These are phyloP conservation scores for Prenolepis imparis DNA, from an alignment of 2,888 invertebrate genomes.

Conservation along the genomic window DNA sequence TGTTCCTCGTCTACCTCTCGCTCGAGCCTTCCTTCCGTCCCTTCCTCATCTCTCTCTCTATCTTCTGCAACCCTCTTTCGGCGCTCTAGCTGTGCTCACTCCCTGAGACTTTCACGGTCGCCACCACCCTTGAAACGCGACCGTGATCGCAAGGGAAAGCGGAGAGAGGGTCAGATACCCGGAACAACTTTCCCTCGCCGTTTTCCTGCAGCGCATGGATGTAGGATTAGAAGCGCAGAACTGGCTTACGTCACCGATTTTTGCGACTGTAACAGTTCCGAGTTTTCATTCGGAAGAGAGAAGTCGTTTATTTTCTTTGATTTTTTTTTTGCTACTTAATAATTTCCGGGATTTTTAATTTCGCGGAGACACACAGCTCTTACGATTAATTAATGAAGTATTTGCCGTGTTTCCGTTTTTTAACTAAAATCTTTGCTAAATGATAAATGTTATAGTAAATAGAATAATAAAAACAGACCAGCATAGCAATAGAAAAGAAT, in stretches of 20 bases:
- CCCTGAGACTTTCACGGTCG: conserved; percentile 67
- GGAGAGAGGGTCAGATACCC: conserved; percentile 60
- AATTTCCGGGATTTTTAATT: conserved; percentile 23
- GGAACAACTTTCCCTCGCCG: conserved; percentile 73
- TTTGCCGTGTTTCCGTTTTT: no score
- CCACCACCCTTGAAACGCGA: conserved; percentile 57
- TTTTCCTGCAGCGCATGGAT: conserved; percentile 38
- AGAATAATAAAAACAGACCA: not conserved
- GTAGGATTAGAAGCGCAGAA: conserved; percentile 10
- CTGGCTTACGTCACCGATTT: conserved; percentile 44
- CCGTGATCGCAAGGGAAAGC: conserved; percentile 56
- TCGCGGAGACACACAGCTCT: not conserved
- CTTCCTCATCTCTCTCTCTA: not conserved
- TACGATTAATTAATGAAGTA: not conserved
- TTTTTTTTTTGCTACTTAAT: not conserved
- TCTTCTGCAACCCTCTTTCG: conserved; percentile 45
- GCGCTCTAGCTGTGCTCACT: conserved; percentile 59
- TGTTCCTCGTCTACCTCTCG: conserved; percentile 21
- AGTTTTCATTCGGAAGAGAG: not conserved
- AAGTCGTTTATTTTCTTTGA: not conserved
- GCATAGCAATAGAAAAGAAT: not conserved
- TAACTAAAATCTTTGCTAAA: not conserved
- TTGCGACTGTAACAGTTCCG: not conserved
- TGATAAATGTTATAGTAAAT: not conserved
- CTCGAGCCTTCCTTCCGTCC: conserved; percentile 51